Base-by-base conservation (phyloP, 2,113 vertebrate genomes). In the Sula dactylatra region DNA sequence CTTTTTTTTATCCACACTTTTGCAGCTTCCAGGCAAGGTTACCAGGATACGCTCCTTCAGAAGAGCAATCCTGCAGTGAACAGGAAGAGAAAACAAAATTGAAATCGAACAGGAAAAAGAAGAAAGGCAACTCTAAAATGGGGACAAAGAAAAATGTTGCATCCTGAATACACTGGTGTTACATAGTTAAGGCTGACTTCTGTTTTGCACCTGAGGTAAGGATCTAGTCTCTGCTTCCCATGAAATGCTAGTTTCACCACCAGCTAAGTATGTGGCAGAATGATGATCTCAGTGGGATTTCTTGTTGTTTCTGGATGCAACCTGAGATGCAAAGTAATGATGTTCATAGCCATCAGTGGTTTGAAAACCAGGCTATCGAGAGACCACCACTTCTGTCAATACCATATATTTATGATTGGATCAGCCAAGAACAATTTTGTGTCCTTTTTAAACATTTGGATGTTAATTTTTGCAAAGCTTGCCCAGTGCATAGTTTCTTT, bases 51-150 rank as follows among this genome's bases (percentile, higher is more conserved):
- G 3, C 8, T 79, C 38, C 52, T 82, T 70, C 40, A 52, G 50
- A 88, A 90, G 10, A 66, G 45, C 54, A 66, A 56, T 2, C 3
- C 34, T 62, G 42, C 27, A 58, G 38, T 47, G 13, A 85, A 82
- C 34, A 55, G 38, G 47, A 70, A 34, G 5, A 59, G 14, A 80
- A 82, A 90, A 70, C 31, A 86, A 80, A 86, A 76, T 0, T 67
- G 11, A 69, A 86, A 83, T 4, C 2, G 44, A 92, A 17, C 0
- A 3, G 14, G 7, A 1, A 0, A 3, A 9, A 24, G 20, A 42
- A n/a, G 36, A 21, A 40, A 38, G 9, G 8, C 10, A 55, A 81
- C 59, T 70, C 32, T 50, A 61, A 78, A 82, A 52, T 12, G 13
- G 13, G 27, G 3, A 38, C 10, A 62, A 74, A 71, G 15, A 47